Base-by-base conservation (phyloP, 2,888 invertebrate genomes). In the Elegia similella region DNA sequence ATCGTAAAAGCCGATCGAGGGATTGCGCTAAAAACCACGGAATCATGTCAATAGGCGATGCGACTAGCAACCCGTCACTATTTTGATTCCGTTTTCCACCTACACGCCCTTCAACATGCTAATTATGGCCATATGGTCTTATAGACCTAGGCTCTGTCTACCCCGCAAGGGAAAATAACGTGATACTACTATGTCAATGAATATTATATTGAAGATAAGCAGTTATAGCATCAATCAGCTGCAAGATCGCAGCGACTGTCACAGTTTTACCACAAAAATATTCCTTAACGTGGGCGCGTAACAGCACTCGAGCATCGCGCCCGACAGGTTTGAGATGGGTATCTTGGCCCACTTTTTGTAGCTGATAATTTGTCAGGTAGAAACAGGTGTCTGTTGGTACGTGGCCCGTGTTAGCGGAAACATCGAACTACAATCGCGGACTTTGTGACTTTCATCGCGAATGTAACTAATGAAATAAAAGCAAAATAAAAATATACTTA, bases 321-420 rank as follows among this genome's bases (percentile, higher is more conserved):
- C 42, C 42, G 30, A 50, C 50, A 50, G 50, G 50, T 50, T 50
- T 50, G 34, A 17, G 50, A 34, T 50, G 50, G 17, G 50, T 15
- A 48, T 32, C 48, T 34, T 34, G 34, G 43, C 15, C 53, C 43
- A 29, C 29, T 53, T 53, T 53, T 53, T 53, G 30, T 53, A 43
- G n/a, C n/a, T n/a, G n/a, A n/a, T 42, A 52, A 52, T 52, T 42
- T 42, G 30, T 43, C 53, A 42, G 53, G 53, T 53, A 53, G 53
- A 43, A 53, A 43, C 42, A 53, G 30, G 42, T 53, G 53, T 53
- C n/a, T 53, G 30, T 43, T 29, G 15, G 42, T 43, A 43, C 50
- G 34, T 38, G 50, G 42, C 13, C 23, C 10, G 42, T 42, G 42
- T 15, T 30, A 53, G 15, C 43, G 30, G 53, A 53, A 53, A 53